A percentile compares a stretch with the other conserved stretches of the same genome.
These are phyloP conservation scores for Bursaphelenchus mucronatus DNA, from an alignment of 1,140 invertebrate species.

Conservation along the genomic window DNA sequence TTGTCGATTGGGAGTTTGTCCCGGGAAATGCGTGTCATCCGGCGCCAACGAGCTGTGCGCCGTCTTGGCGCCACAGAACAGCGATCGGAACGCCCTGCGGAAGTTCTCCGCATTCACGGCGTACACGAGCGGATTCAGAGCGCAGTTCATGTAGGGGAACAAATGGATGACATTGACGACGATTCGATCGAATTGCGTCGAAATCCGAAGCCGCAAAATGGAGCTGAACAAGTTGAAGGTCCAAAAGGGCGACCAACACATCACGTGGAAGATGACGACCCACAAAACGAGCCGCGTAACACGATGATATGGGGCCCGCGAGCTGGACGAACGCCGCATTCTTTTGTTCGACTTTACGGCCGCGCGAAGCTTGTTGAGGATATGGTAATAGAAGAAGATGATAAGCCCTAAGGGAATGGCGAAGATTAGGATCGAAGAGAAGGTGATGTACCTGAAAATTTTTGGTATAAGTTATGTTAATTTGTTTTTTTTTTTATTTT, in stretches of 20 bases:
- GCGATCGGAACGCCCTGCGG: slow-evolving; percentile 52
- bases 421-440: slow-evolving; percentile 58
- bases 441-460: slow-evolving; percentile 53
- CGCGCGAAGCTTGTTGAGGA: slow-evolving; percentile 57
- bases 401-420: slow-evolving; percentile 52
- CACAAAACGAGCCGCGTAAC: slow-evolving; percentile 58
- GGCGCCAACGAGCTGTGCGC: slow-evolving; percentile 11
- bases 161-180: slow-evolving; percentile 60
- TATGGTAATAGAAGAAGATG: slow-evolving; percentile 59
- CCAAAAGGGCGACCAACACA: slow-evolving; percentile 61
- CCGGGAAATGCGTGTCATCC: slow-evolving; percentile 20
- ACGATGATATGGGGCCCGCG: slow-evolving; percentile 56
- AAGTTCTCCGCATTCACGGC: slow-evolving; percentile 58
- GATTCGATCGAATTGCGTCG: slow-evolving; percentile 57
- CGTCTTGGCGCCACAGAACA: slow-evolving; percentile 37
- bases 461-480: not conserved
- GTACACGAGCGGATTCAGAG: slow-evolving; percentile 58
- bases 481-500: not conserved
- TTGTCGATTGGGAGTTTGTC: slow-evolving; percentile 1
- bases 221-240: slow-evolving; percentile 59
- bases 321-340: slow-evolving; percentile 33
- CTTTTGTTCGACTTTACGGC: slow-evolving; percentile 54
- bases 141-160: slow-evolving; percentile 60
- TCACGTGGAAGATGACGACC: slow-evolving; percentile 58
- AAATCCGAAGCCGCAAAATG: slow-evolving; percentile 55